phyloP scores from a whole-genome alignment of 2,113 vertebrate genomes.

The Eubucco bourcierii region DNA sequence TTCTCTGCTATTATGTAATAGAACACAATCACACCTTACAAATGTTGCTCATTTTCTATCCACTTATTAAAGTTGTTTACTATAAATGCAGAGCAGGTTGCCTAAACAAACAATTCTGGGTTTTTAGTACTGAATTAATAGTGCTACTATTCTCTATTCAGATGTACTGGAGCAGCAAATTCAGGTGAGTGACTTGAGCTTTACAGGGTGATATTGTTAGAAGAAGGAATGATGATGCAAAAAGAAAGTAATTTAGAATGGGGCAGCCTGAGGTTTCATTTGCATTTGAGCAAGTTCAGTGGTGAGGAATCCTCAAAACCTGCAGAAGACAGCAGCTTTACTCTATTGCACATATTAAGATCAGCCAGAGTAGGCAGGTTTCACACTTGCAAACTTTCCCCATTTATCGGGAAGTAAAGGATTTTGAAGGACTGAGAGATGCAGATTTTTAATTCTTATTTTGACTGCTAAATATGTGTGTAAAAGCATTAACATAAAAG shows the following conservation, averaged over 20 bases:
- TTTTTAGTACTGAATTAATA: neutral
- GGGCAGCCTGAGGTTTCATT: neutral
- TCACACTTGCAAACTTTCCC: neutral
- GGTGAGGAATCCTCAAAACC: neutral
- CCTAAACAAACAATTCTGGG: neutral
- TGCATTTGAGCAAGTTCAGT: neutral
- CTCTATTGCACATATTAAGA: neutral
- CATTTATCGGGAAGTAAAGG: neutral
- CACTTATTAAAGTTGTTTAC: neutral
- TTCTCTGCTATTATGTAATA: neutral
- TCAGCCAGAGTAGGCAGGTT: neutral
- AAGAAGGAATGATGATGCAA: neutral
- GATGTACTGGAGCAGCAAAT: neutral
- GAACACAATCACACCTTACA: neutral
- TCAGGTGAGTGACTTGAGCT: neutral
- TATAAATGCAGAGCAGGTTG: neutral
- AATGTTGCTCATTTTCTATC: neutral
- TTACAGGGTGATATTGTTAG: neutral
- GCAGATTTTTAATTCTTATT: neutral
- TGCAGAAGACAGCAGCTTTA: neutral
- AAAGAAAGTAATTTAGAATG: neutral
- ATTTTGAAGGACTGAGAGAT: neutral
- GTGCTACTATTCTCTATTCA: neutral
- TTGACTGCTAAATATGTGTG: neutral
- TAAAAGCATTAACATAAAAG: neutral